phyloP scores from a whole-genome alignment of 2,888 invertebrate genomes.

The Lasioglossum vierecki region DNA sequence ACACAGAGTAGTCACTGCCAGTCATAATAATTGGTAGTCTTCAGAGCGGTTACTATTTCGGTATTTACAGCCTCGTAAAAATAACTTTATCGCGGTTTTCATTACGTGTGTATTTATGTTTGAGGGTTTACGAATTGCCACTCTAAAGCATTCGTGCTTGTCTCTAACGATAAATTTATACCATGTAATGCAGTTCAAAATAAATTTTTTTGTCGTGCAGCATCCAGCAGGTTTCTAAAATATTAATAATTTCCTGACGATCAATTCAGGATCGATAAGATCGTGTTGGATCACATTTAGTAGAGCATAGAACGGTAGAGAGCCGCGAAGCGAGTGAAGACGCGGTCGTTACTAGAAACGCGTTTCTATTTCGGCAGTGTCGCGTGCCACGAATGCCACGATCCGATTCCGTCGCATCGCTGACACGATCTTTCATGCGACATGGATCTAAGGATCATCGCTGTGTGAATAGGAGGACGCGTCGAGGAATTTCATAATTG shows the following conservation, averaged over 20 bases:
- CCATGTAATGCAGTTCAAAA: background rate
- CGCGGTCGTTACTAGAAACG: slow-evolving; percentile 4
- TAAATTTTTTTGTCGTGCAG: background rate
- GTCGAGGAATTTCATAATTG: slow-evolving; percentile 34
- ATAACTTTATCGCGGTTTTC: background rate
- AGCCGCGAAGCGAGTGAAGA: background rate
- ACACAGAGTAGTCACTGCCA: background rate
- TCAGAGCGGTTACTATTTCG: background rate
- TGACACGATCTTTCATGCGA: slow-evolving; percentile 16
- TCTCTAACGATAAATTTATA: background rate
- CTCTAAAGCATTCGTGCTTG: background rate
- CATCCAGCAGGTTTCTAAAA: background rate
- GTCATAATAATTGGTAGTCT: background rate
- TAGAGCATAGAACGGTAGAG: background rate
- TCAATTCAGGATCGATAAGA: background rate
- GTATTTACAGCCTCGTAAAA: background rate
- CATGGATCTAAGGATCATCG: slow-evolving; percentile 14
- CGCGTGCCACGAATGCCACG: slow-evolving; percentile 50
- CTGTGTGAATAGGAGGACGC: slow-evolving; percentile 26
- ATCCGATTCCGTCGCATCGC: slow-evolving; percentile 4
- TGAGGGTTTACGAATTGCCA: background rate
- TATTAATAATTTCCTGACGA: background rate
- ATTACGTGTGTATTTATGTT: background rate
- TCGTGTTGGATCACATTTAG: background rate
- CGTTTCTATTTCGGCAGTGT: slow-evolving; percentile 53